Conservation (phyloP, 2,888 invertebrate species). For the Machimus rusticus region DNA sequence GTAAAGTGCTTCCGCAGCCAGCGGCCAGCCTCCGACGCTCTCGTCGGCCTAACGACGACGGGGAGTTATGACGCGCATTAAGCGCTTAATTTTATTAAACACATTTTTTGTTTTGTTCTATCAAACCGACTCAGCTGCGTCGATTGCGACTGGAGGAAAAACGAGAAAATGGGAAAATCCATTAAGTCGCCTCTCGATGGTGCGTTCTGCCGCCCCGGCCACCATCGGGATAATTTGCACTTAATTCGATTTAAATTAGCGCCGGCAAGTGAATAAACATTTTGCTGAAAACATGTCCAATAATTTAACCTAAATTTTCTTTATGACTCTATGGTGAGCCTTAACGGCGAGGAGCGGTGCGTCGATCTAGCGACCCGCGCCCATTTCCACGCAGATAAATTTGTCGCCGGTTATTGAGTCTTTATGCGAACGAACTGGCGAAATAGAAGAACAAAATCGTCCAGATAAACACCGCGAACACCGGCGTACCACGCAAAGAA, state of each 20-base stretch:
- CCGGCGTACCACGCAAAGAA: not conserved
- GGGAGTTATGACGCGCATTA: not conserved
- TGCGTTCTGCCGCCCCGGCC: not conserved
- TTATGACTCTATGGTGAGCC: not conserved
- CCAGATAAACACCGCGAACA: not conserved
- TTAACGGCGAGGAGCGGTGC: not conserved
- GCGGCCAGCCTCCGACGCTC: not conserved
- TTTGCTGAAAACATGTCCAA: constrained; percentile 25
- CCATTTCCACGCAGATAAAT: constrained; percentile 1
- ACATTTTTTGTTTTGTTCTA: not conserved
- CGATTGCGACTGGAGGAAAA: not conserved
- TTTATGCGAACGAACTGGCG: constrained; percentile 4
- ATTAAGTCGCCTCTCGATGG: constrained; percentile 6
- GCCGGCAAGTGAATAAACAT: constrained; percentile 18
- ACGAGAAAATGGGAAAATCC: not conserved
- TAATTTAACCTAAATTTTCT: constrained; percentile 39
- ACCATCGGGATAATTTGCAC: constrained; percentile 32
- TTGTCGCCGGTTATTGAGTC: constrained; percentile 32
- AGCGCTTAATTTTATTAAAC: constrained; percentile 21
- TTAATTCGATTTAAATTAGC: constrained; percentile 37
- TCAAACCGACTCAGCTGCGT: not conserved
- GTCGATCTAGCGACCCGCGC: not conserved
- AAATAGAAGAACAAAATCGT: constrained; percentile 15
- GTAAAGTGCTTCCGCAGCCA: not conserved
- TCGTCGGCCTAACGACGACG: not conserved